Conservation (phyloP, 2,797 vertebrate species). For the Microcaecilia unicolor region DNA sequence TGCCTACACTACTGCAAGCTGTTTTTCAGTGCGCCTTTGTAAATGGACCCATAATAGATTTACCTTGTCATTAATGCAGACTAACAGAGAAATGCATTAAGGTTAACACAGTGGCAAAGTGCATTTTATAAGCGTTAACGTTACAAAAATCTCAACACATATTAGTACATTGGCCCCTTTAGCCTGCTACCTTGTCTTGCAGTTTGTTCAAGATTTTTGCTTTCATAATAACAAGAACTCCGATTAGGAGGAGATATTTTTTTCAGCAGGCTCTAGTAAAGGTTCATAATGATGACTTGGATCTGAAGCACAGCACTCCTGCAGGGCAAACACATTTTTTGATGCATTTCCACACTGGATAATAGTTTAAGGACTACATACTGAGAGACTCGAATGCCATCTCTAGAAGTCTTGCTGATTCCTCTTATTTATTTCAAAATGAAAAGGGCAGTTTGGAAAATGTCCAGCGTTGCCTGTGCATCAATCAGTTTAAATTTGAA, state of each 20-base stretch:
- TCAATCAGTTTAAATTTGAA: not conserved
- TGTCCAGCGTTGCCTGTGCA: not conserved
- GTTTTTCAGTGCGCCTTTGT: too few relatives aligned
- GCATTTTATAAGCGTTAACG: too few relatives aligned
- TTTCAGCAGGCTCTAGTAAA: too few relatives aligned
- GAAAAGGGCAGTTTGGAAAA: slow-evolving; percentile 4
- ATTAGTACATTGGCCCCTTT: too few relatives aligned
- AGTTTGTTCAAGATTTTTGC: slow-evolving; percentile 17
- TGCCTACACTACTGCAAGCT: too few relatives aligned
- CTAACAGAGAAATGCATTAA: too few relatives aligned
- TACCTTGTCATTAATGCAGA: too few relatives aligned
- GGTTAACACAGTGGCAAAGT: too few relatives aligned
- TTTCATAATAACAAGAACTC: slow-evolving; percentile 14
- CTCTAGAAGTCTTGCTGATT: not conserved
- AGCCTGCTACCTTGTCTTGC: slow-evolving; percentile 10
- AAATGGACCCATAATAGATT: too few relatives aligned
- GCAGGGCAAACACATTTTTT: not conserved
- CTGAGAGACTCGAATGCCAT: not conserved
- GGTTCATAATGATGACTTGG: slow-evolving; percentile 1
- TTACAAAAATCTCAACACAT: too few relatives aligned
- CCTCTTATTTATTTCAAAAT: not conserved
- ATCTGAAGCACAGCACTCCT: not conserved
- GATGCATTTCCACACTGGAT: not conserved
- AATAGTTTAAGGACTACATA: not conserved
- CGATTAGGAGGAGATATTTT: not conserved